Evolutionary conservation across 2,888 invertebrate genomes (phyloP).

Genomic region (Cremastobaeus sp.): DNA sequence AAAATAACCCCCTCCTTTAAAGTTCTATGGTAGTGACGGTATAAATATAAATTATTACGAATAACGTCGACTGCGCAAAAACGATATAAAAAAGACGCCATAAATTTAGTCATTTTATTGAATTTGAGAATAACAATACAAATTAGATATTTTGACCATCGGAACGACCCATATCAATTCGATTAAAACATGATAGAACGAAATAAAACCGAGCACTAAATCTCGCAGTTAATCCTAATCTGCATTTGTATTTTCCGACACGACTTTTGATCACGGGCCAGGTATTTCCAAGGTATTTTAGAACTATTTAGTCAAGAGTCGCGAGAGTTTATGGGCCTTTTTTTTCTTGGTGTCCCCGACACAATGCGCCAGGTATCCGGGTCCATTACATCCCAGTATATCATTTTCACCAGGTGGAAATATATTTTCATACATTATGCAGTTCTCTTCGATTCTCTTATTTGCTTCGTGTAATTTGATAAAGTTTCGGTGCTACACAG

Average conservation of each 20-base stretch:
- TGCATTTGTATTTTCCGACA: slow-evolving; percentile 67
- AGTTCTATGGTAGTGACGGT: too few relatives aligned
- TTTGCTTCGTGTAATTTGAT: slow-evolving; percentile 53
- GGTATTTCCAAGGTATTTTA: slow-evolving; percentile 71
- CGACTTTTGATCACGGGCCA: slow-evolving; percentile 54
- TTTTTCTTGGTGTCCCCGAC: slow-evolving; percentile 45
- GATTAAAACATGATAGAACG: too few relatives aligned
- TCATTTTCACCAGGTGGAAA: slow-evolving; percentile 71
- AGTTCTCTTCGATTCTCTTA: slow-evolving; percentile 32
- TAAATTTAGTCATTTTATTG: too few relatives aligned
- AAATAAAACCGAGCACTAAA: slow-evolving; percentile 64
- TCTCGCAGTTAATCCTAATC: slow-evolving; percentile 69
- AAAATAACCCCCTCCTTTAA: too few relatives aligned
- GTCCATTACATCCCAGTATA: slow-evolving; percentile 77
- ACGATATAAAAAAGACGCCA: too few relatives aligned
- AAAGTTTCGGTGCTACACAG: slow-evolving; percentile 36
- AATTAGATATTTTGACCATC: too few relatives aligned
- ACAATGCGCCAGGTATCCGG: slow-evolving; percentile 66
- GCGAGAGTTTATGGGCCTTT: slow-evolving; percentile 71
- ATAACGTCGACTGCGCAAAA: too few relatives aligned
- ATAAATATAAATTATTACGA: too few relatives aligned
- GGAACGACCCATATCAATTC: too few relatives aligned
- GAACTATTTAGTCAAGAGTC: slow-evolving; percentile 72
- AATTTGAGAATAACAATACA: too few relatives aligned
- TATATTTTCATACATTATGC: slow-evolving; percentile 56